Percentiles rank a stretch among this genome's conserved stretches.
These are phyloP conservation scores for Nowickia ferox DNA, from an alignment of 2,888 invertebrate species.

Conservation along the genomic window DNA sequence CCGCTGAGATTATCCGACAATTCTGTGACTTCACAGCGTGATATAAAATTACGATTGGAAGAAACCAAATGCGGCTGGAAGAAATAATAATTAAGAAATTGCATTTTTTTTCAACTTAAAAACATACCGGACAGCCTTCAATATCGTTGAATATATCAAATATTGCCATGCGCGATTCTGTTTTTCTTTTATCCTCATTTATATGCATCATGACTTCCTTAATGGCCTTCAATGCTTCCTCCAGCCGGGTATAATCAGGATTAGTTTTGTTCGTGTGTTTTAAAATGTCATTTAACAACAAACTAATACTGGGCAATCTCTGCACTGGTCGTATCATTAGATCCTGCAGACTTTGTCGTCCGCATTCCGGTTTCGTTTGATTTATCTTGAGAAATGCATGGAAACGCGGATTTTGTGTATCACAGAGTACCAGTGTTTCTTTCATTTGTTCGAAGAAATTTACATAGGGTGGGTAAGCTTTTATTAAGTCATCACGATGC, in stretches of 20 bases:
- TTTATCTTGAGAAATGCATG: conserved; percentile 99
- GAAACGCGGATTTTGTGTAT: conserved; percentile 96
- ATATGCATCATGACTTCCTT: conserved; percentile 98
- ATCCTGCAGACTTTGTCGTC: conserved; percentile 97
- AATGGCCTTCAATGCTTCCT: conserved; percentile 93
- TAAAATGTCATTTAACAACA: conserved; percentile 96
- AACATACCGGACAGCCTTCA: conserved; percentile 95
- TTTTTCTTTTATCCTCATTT: conserved; percentile 98
- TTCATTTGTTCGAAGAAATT: conserved; percentile 99
- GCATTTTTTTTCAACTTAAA: not conserved
- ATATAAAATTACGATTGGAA: conserved; percentile 94
- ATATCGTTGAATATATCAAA: conserved; percentile 99
- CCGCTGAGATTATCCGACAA: conserved; percentile 92
- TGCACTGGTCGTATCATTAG: conserved; percentile 98
- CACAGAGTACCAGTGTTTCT: conserved; percentile 95
- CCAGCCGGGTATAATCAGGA: conserved; percentile 93
- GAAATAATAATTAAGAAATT: not conserved
- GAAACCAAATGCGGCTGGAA: conserved; percentile 93
- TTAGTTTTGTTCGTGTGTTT: conserved; percentile 95
- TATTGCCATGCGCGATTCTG: conserved; percentile 97
- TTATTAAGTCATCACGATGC: conserved; percentile 93
- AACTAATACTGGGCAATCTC: conserved; percentile 96
- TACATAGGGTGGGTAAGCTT: conserved; percentile 98
- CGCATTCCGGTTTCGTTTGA: conserved; percentile 97
- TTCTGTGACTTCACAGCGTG: conserved; percentile 94